Evolutionary conservation across 2,888 invertebrate genomes (phyloP), one percentile per base, ranked within the genome.

Genomic region (Platycheirus rosarum): DNA sequence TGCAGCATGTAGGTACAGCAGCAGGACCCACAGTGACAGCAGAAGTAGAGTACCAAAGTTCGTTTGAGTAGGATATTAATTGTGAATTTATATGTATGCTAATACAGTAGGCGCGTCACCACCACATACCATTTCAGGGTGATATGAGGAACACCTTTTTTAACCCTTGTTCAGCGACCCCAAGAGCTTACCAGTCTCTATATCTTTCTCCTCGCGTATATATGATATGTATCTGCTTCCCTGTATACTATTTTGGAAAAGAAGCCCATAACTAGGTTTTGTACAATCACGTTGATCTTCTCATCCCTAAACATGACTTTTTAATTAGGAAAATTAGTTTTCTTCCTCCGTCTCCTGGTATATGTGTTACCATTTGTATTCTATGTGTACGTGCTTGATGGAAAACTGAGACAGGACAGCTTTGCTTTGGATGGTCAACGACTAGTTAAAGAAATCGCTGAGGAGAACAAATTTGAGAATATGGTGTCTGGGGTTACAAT

Each of bases 241-340:
- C 29, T 32, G n/a, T n/a, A 32, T 32, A 1, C 8, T 32, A 7
- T 32, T 8, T 8, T 26, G 2, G n/a, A 42, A 16, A 29, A n/a
- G 16, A 16, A 75, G 37, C 57, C 57, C 69, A 26, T 40, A 40
- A 23, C 60, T 32, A 16, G 32, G 42, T 49, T 65, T 75, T 37
- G 37, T 60, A 70, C 75, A 80, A 75, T 80, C 80, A 65, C 76
- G 80, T 80, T 77, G 68, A 73, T 82, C 77, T 68, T 35, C 48
- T 48, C 55, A 37, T 76, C 68, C 75, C 40, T 63, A 18, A 29
- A 66, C 62, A 89, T 88, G 88, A 88, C 86, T 88, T 89, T 90
- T 89, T 90, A 90, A 90, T 90, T 89, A 89, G 88, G 85, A 85
- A 89, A 90, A 89, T 90, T 89, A 88, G 88, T 87, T 87, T 87